Percentiles rank a stretch among this genome's conserved stretches.
Evolutionary conservation across 2,888 invertebrate species (phyloP).

Genomic region (Rhagonycha fulva): DNA sequence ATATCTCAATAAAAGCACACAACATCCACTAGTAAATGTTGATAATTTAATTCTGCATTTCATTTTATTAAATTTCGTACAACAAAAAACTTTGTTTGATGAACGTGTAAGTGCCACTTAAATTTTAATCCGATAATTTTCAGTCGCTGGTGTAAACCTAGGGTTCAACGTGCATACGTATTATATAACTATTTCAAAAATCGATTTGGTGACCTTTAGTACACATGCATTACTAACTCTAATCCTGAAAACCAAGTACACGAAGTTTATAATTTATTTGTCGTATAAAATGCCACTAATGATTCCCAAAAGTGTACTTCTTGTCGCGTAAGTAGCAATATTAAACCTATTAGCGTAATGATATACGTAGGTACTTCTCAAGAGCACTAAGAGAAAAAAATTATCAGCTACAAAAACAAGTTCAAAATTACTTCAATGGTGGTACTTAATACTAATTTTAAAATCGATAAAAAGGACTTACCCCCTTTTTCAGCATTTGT

Average conservation of each 20-base stretch:
- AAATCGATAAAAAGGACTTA: constrained; percentile 56
- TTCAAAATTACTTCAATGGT: neutral
- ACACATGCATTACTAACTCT: neutral
- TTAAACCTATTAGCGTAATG: constrained; percentile 13
- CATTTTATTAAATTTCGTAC: neutral
- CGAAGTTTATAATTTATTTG: neutral
- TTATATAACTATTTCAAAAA: neutral
- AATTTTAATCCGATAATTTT: neutral
- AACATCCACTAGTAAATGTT: constrained; percentile 10
- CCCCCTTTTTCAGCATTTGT: constrained; percentile 88
- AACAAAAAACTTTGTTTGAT: neutral
- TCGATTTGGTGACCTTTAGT: neutral
- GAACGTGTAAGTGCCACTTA: neutral
- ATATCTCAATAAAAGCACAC: constrained; percentile 14
- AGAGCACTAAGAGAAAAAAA: neutral
- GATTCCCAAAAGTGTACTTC: constrained; percentile 2
- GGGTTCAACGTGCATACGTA: neutral
- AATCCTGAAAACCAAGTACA: neutral
- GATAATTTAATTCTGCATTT: constrained; percentile 18
- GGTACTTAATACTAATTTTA: neutral
- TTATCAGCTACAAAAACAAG: too few relatives aligned
- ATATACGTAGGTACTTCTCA: neutral
- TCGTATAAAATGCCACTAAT: constrained; percentile 6
- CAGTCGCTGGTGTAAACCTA: neutral
- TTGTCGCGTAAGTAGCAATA: constrained; percentile 4